Base-by-base conservation (phyloP, 2,797 vertebrate species). In the Amniataba percoides region DNA sequence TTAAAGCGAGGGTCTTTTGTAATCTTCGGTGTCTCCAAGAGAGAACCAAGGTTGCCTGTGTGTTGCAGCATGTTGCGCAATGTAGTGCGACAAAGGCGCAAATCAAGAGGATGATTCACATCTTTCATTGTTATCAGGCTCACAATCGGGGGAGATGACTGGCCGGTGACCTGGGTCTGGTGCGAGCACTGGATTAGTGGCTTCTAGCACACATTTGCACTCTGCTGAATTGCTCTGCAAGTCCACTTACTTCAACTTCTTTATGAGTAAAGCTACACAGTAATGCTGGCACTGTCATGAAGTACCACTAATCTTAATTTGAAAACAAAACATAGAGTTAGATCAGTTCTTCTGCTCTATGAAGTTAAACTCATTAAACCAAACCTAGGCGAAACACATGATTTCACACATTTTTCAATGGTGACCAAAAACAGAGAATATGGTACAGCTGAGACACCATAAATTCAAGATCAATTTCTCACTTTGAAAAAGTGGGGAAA, bases 21-120 rank as follows among this genome's bases (percentile, higher is more conserved):
- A 86, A 87, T 78, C 58, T 34, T 51, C 42, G 7, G 12, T 76
- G 56, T 69, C 59, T 84, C 72, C 60, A 72, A 40, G 76, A 67
- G 75, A 74, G 64, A 80, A 69, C 36, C 1, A 39, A 63, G 34
- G 72, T 51, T 34, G 63, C 15, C 58, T 71, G 51, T 61, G 67
- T 80, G 45, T 27, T 48, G 53, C 3, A 1, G 10, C 64, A 65
- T 63, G 48, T 58, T 55, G n/a, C 23, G 56, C 21, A 71, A 39
- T 79, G 31, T 51, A 36, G 61, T 74, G 59, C 72, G 68, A 86
- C 53, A 67, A 64, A 77, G 45, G 73, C 42, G 60, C 9, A 84
- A 65, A 76, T 8, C 23, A 39, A 48, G 25, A 52, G 23, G 31
- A 31, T 52, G 40, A 42, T 27, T n/a, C 19, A 42, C 2, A 23